Conservation (phyloP, 1,140 invertebrate genomes). For the Platorchestia sp. region DNA sequence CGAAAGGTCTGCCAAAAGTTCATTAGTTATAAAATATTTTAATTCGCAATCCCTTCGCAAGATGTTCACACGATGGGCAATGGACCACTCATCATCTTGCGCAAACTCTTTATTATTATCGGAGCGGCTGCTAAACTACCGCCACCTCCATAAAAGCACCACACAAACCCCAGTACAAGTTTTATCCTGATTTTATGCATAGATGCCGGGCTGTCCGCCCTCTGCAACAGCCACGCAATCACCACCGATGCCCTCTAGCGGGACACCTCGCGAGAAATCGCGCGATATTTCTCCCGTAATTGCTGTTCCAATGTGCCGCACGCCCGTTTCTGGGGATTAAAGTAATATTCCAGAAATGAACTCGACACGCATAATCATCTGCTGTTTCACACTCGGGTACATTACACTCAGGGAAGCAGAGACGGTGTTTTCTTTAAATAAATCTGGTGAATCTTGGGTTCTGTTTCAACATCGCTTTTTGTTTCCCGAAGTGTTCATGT, state of each 20-base stretch:
- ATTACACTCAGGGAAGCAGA: background rate
- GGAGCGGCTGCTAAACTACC: background rate
- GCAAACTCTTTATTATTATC: background rate
- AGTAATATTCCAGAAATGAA: background rate
- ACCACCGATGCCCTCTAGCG: background rate
- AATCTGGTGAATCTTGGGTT: background rate
- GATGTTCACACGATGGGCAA: background rate
- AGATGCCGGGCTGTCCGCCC: background rate
- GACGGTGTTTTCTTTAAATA: background rate
- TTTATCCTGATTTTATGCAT: background rate
- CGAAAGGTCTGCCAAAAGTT: background rate
- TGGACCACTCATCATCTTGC: background rate
- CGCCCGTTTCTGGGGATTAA: background rate
- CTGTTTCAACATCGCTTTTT: background rate
- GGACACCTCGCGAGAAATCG: background rate
- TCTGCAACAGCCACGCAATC: background rate
- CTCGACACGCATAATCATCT: background rate
- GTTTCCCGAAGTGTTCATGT: background rate
- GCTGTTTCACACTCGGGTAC: background rate
- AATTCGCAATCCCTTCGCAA: background rate
- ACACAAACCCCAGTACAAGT: background rate
- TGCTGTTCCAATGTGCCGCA: background rate
- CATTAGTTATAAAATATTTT: background rate
- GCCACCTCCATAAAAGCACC: background rate
- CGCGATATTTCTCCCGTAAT: background rate